Evolutionary conservation across 2,797 vertebrate genomes (phyloP).

Genomic region (Melanogrammus aeglefinus): DNA sequence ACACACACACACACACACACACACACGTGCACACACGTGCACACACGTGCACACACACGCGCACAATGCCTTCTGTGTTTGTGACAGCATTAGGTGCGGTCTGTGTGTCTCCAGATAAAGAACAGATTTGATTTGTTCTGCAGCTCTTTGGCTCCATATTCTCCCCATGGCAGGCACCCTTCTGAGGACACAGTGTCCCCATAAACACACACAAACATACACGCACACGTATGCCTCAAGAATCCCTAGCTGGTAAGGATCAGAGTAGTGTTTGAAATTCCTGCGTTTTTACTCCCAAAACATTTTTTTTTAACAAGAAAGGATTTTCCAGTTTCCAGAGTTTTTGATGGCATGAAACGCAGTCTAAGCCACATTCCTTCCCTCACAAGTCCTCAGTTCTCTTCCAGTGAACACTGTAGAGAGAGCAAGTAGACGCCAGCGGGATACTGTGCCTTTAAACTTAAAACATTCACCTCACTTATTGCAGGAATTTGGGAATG

Average conservation of each 20-base stretch:
- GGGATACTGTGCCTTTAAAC: not conserved
- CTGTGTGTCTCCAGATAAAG: constrained; percentile 24
- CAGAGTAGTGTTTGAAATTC: not conserved
- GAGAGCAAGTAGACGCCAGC: not conserved
- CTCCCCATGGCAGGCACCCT: constrained; percentile 17
- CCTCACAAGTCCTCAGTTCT: not conserved
- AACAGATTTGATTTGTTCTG: constrained; percentile 26
- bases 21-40: not conserved
- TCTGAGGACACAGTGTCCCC: too few relatives aligned
- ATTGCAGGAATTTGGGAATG: too few relatives aligned
- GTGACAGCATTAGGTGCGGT: constrained; percentile 30
- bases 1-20: too few relatives aligned
- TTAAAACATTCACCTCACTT: too few relatives aligned
- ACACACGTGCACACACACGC: not conserved
- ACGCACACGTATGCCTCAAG: not conserved
- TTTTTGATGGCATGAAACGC: not conserved
- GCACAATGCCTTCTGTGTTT: not conserved
- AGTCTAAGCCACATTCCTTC: not conserved
- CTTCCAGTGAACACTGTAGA: not conserved
- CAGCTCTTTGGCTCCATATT: constrained; percentile 25
- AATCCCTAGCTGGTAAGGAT: not conserved
- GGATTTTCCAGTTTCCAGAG: not conserved
- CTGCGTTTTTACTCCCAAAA: not conserved
- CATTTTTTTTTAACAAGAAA: not conserved
- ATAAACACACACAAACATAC: not conserved